A percentile compares a stretch with the other conserved stretches of the same genome.
phyloP scores from a whole-genome alignment of 2,797 vertebrate genomes.

The Rhinatrema bivittatum region DNA sequence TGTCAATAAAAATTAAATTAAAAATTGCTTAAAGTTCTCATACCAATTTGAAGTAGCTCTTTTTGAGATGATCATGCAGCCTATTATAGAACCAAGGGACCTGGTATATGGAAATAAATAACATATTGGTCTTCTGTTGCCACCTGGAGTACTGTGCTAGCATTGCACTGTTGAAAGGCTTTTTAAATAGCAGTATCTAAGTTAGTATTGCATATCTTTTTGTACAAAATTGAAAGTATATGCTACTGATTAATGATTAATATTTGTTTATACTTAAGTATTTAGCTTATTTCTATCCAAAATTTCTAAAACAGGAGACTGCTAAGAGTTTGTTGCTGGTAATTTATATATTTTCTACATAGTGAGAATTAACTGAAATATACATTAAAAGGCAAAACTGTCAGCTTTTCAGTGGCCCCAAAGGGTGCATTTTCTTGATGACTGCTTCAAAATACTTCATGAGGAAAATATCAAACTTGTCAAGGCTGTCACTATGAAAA shows the following conservation, averaged over 20 bases:
- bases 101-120: neutral
- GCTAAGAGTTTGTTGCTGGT: constrained; percentile 5
- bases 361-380: constrained; percentile 52
- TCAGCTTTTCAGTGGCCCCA: constrained; percentile 49
- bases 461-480: constrained; percentile 70
- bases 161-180: neutral
- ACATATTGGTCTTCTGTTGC: constrained; percentile 31
- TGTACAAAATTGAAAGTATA: constrained; percentile 5
- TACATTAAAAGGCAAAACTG: constrained; percentile 54
- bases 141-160: constrained; percentile 26
- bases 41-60: constrained; percentile 22
- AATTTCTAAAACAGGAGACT: constrained; percentile 4
- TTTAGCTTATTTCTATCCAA: constrained; percentile 19
- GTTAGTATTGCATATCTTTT: neutral
- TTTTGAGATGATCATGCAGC: constrained; percentile 31
- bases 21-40: constrained; percentile 26
- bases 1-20: constrained; percentile 26
- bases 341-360: constrained; percentile 35
- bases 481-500: constrained; percentile 61
- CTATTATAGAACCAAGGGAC: constrained; percentile 16
- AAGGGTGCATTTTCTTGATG: constrained; percentile 57
- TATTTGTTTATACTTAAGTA: constrained; percentile 13
- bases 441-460: constrained; percentile 51
- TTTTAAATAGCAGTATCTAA: neutral
- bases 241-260: constrained; percentile 18